Evolutionary conservation across 1,140 invertebrate genomes (phyloP).

Genomic region (Portunus trituberculatus): DNA sequence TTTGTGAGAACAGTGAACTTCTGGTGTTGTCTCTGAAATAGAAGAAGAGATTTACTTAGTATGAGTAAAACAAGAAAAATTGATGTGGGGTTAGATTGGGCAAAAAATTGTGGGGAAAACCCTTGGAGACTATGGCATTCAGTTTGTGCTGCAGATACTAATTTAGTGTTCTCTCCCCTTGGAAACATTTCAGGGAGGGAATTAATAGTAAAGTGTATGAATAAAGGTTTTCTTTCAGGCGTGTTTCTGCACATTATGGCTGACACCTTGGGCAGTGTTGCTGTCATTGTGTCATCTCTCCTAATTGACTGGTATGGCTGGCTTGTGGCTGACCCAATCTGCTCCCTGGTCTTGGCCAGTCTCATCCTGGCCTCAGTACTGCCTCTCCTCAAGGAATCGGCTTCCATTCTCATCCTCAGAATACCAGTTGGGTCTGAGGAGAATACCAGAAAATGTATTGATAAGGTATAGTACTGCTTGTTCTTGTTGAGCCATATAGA

Average conservation of each 20-base stretch:
- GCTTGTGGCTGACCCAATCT: conserved; percentile 85
- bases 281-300: conserved; percentile 85
- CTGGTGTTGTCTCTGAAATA: too few relatives aligned
- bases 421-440: conserved; percentile 58
- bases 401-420: conserved; percentile 81
- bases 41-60: too few relatives aligned
- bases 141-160: too few relatives aligned
- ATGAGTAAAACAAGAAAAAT: too few relatives aligned
- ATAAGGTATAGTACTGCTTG: conserved; percentile 47
- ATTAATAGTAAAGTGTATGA: background rate
- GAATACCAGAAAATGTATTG: conserved; percentile 34
- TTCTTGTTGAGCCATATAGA: background rate
- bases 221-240: conserved; percentile 80
- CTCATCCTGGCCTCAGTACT: conserved; percentile 84
- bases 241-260: conserved; percentile 85
- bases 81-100: too few relatives aligned
- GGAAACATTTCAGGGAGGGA: too few relatives aligned
- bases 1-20: too few relatives aligned
- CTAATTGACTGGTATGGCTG: conserved; percentile 84
- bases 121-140: too few relatives aligned
- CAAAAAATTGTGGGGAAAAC: too few relatives aligned
- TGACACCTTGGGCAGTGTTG: conserved; percentile 85
- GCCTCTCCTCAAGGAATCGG: conserved; percentile 83
- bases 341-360: conserved; percentile 84
- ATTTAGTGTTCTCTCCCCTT: too few relatives aligned